phyloP scores from a whole-genome alignment of 2,113 vertebrate genomes.

The Nyctereutes procyonoides region DNA sequence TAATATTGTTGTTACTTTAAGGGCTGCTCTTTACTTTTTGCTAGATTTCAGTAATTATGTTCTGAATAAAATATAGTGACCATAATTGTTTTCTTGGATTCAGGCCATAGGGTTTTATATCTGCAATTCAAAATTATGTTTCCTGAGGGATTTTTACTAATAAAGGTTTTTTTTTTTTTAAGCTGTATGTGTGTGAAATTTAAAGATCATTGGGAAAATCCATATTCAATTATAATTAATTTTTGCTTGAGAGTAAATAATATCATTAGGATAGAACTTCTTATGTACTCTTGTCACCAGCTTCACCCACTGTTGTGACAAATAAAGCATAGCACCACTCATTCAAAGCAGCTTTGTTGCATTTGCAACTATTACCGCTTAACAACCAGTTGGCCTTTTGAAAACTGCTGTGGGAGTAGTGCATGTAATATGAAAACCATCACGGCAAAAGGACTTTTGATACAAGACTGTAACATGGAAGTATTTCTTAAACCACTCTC shows the following conservation, averaged over 20 bases:
- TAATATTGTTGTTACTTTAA: neutral
- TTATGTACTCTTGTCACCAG: neutral
- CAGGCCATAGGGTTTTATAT: neutral
- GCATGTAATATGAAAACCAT: neutral
- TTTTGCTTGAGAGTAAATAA: neutral
- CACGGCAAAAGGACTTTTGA: neutral
- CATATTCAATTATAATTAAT: neutral
- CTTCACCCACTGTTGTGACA: neutral
- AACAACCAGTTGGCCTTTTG: neutral
- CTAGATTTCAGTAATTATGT: slow-evolving; percentile 5
- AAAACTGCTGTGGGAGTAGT: neutral
- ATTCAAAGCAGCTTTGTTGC: neutral
- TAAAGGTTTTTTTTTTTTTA: neutral
- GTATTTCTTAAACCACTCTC: neutral
- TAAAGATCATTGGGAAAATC: slow-evolving; percentile 33
- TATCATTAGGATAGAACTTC: neutral
- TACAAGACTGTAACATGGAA: neutral
- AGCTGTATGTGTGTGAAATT: neutral
- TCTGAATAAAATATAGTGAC: neutral
- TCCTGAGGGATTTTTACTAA: slow-evolving; percentile 14
- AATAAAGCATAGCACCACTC: neutral
- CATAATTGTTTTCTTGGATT: slow-evolving; percentile 15
- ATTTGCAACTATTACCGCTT: neutral
- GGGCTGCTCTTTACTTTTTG: neutral
- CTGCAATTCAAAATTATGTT: slow-evolving; percentile 13